phyloP scores from a whole-genome alignment of 2,888 invertebrate species.

The Ophioninae sp. region DNA sequence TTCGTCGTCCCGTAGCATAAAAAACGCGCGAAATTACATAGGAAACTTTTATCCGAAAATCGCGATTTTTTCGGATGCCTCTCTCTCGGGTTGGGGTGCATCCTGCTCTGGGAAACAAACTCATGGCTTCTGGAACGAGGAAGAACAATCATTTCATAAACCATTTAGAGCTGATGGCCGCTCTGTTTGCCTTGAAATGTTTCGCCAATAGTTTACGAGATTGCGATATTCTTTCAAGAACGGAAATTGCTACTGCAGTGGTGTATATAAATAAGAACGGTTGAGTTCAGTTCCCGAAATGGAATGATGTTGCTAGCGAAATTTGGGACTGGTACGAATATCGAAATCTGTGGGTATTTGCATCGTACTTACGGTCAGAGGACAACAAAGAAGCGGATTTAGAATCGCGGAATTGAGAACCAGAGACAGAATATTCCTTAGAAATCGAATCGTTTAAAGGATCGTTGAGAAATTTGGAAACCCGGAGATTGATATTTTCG shows the following conservation, averaged over 20 bases:
- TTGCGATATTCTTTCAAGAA: slow-evolving; percentile 25
- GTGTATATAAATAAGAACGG: slow-evolving; percentile 49
- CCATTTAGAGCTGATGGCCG: slow-evolving; percentile 34
- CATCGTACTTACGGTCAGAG: no score
- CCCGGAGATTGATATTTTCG: no score
- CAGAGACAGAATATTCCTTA: no score
- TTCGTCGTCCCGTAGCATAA: slow-evolving; percentile 31
- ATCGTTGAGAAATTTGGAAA: slow-evolving; percentile 25
- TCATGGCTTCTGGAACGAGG: slow-evolving; percentile 28
- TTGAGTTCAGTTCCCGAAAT: slow-evolving; percentile 32
- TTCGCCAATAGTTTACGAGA: slow-evolving; percentile 26
- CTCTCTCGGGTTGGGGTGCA: slow-evolving; percentile 27
- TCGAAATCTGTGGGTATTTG: no score
- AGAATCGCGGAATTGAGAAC: no score
- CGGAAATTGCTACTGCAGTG: slow-evolving; percentile 43
- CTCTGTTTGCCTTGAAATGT: slow-evolving; percentile 27
- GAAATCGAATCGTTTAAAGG: no score
- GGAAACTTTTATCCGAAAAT: not conserved
- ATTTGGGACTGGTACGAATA: no score
- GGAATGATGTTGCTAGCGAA: slow-evolving; percentile 2
- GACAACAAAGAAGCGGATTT: no score
- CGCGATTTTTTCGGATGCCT: slow-evolving; percentile 41
- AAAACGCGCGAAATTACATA: slow-evolving; percentile 16
- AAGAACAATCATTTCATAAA: slow-evolving; percentile 32
- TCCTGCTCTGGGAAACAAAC: slow-evolving; percentile 14